Evolutionary conservation across 1,140 invertebrate genomes (phyloP).

Genomic region (Pseudomyrmex sp.): DNA sequence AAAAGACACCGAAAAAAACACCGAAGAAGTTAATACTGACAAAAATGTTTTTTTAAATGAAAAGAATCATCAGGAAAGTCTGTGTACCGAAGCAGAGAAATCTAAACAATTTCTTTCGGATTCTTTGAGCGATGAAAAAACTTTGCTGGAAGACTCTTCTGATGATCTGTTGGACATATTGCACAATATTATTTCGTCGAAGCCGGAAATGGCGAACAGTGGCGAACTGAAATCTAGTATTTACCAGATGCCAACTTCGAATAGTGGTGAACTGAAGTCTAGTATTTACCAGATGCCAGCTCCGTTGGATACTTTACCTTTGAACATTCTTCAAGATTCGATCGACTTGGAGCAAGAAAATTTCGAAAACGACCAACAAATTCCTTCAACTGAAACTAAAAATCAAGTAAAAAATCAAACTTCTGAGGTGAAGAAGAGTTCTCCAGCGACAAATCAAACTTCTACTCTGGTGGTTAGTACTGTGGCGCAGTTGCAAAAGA

Average conservation of each 20-base stretch:
- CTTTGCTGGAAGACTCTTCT: constrained; percentile 85
- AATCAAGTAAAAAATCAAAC: constrained; percentile 56
- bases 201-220: constrained; percentile 83
- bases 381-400: constrained; percentile 61
- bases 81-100: constrained; percentile 66
- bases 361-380: constrained; percentile 65
- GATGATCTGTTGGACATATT: constrained; percentile 90
- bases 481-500: constrained; percentile 79
- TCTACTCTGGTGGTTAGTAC: constrained; percentile 70
- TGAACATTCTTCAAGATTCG: constrained; percentile 83
- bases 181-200: constrained; percentile 87
- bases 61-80: constrained; percentile 62
- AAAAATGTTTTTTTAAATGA: constrained; percentile 44
- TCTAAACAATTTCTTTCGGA: constrained; percentile 71
- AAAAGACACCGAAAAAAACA: constrained; percentile 68
- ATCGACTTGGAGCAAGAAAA: constrained; percentile 80
- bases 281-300: constrained; percentile 82
- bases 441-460: constrained; percentile 61
- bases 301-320: constrained; percentile 80
- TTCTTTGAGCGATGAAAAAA: constrained; percentile 70
- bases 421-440: constrained; percentile 61
- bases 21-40: constrained; percentile 12
- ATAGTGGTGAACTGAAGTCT: constrained; percentile 4
- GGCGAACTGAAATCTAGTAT: constrained; percentile 79
- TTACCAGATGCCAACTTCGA: constrained; percentile 81